Evolutionary conservation across 2,888 invertebrate genomes (phyloP).

Genomic region (Phorcus lineatus): DNA sequence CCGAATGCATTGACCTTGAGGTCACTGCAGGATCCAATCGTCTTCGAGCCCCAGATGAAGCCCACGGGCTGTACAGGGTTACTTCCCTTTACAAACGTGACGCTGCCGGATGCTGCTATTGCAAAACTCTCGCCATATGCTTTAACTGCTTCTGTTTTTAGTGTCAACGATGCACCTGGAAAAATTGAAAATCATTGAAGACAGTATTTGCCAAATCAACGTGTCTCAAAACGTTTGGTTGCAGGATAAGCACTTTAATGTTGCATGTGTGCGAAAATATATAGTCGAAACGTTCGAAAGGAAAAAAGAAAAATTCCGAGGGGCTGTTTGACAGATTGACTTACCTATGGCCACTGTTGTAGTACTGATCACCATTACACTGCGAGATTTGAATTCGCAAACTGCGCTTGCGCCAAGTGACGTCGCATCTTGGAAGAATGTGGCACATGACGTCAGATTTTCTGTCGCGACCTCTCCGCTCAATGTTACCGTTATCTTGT

Average conservation of each 20-base stretch:
- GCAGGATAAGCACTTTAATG: too few relatives aligned
- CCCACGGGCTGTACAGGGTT: slow-evolving; percentile 25
- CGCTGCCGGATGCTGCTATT: slow-evolving; percentile 18
- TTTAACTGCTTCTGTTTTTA: slow-evolving; percentile 24
- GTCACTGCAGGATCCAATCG: slow-evolving; percentile 28
- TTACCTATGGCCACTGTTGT: background rate
- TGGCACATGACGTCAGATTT: background rate
- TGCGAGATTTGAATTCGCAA: slow-evolving; percentile 9
- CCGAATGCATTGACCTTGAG: slow-evolving; percentile 12
- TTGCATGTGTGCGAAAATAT: too few relatives aligned
- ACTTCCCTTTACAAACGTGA: slow-evolving; percentile 18
- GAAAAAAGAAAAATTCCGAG: too few relatives aligned
- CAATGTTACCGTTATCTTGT: background rate
- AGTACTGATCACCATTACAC: background rate
- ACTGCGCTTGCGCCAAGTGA: slow-evolving; percentile 5
- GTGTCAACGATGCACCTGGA: slow-evolving; percentile 5
- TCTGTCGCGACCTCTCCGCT: background rate
- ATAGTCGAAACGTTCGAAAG: too few relatives aligned
- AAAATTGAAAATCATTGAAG: background rate
- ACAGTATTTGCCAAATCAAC: too few relatives aligned
- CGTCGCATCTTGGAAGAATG: slow-evolving; percentile 8
- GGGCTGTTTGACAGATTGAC: background rate
- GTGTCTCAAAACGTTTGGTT: too few relatives aligned
- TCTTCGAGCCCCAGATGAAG: slow-evolving; percentile 22
- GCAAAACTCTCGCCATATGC: slow-evolving; percentile 3